phyloP scores from a whole-genome alignment of 2,888 invertebrate species.

The Saturnia japonica region DNA sequence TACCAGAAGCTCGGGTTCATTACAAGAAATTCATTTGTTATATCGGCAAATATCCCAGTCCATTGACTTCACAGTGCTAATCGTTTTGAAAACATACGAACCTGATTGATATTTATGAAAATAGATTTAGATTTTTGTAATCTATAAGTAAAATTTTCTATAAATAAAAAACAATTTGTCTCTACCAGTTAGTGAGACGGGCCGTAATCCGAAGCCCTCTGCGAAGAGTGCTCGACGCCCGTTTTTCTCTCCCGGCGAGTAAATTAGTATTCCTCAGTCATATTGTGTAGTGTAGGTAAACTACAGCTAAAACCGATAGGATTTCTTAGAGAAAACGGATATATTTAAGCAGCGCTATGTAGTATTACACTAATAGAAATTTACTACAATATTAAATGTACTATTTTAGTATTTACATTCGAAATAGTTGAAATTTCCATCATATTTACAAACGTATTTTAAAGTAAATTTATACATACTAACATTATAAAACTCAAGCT shows the following conservation, averaged over 20 bases:
- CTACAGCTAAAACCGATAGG: background rate
- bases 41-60: no score
- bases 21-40: no score
- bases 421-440: no score
- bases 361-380: background rate
- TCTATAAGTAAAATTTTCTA: background rate
- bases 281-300: slow-evolving; percentile 1
- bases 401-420: no score
- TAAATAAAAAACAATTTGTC: slow-evolving; percentile 2
- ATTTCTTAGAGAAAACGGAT: background rate
- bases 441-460: no score
- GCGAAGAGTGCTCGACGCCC: background rate
- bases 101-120: background rate
- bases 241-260: background rate
- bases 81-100: no score
- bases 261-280: background rate
- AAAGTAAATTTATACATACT: no score
- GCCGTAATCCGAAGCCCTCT: background rate
- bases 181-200: background rate
- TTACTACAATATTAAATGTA: background rate
- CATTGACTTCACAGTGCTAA: no score
- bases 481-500: no score
- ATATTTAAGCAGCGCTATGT: background rate
- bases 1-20: no score
- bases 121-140: background rate